A percentile compares a stretch with the other conserved stretches of the same genome.
Evolutionary conservation across 1,140 invertebrate species (phyloP).

Genomic region (Solenopsis fugax): DNA sequence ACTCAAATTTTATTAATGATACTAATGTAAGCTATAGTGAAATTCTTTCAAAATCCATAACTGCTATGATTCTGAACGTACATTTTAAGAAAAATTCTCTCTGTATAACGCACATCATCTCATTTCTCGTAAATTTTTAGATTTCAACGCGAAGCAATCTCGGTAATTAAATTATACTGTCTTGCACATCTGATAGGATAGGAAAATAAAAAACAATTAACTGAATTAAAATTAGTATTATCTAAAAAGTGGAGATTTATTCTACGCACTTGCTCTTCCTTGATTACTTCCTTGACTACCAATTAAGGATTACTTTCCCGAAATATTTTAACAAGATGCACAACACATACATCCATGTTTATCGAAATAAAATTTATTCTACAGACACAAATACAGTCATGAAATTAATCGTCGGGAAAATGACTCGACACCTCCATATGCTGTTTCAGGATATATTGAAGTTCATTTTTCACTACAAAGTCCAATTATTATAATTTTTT

Average conservation of each 20-base stretch:
- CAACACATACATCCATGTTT: background rate
- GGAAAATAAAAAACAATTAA: background rate
- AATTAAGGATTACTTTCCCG: background rate
- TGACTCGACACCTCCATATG: no score
- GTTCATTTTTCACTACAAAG: no score
- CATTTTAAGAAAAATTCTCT: no score
- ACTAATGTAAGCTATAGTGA: no score
- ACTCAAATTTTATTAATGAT: no score
- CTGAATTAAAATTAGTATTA: background rate
- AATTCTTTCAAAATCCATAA: no score
- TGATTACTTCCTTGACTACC: no score
- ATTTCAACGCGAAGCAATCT: background rate
- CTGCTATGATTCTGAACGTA: no score
- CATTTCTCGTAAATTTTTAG: background rate
- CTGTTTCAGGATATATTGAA: no score
- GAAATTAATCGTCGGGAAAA: no score
- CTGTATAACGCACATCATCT: background rate
- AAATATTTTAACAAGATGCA: background rate
- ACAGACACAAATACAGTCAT: background rate
- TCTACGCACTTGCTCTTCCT: background rate
- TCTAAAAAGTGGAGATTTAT: background rate
- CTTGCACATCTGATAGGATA: background rate
- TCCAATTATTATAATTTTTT: no score
- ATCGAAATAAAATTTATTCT: background rate
- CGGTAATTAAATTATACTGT: constrained; percentile 2